Evolutionary conservation across 2,797 vertebrate genomes (phyloP).

Genomic region (Hydrocynus forskahlii): DNA sequence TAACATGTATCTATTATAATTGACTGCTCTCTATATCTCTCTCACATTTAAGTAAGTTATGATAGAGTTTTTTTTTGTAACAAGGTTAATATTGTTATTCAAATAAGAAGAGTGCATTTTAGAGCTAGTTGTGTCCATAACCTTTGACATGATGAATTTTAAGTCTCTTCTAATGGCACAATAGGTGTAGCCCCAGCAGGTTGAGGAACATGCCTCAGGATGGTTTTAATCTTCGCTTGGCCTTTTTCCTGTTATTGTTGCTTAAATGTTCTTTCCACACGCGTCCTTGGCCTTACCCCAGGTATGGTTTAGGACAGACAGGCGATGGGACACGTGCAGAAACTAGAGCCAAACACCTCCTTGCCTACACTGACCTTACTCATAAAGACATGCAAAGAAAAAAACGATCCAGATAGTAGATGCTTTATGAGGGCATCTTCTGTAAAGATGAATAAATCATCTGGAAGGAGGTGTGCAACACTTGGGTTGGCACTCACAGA

Average conservation of each 20-base stretch:
- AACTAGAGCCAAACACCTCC: background rate
- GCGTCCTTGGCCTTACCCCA: background rate
- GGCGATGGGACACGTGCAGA: background rate
- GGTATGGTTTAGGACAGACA: background rate
- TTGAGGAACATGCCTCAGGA: conserved; percentile 14
- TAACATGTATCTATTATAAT: conserved; percentile 63
- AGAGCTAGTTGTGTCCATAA: conserved; percentile 12
- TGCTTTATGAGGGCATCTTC: background rate
- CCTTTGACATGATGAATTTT: conserved; percentile 11
- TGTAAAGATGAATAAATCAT: background rate
- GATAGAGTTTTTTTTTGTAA: conserved; percentile 18
- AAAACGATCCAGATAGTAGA: background rate
- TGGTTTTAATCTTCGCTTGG: background rate
- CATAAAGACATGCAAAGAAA: background rate
- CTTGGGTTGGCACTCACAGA: background rate
- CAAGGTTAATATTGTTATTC: conserved; percentile 33
- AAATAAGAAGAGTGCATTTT: conserved; percentile 7
- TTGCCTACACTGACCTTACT: background rate
- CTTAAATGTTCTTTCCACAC: background rate
- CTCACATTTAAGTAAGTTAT: conserved; percentile 21
- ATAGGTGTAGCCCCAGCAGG: background rate
- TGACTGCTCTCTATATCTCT: conserved; percentile 38
- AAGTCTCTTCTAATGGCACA: conserved; percentile 11
- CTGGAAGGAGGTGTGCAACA: background rate
- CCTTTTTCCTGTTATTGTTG: background rate